These are phyloP conservation scores for Caenorhabditis remanei DNA, from an alignment of 1,140 invertebrate species.

Conservation along the genomic window DNA sequence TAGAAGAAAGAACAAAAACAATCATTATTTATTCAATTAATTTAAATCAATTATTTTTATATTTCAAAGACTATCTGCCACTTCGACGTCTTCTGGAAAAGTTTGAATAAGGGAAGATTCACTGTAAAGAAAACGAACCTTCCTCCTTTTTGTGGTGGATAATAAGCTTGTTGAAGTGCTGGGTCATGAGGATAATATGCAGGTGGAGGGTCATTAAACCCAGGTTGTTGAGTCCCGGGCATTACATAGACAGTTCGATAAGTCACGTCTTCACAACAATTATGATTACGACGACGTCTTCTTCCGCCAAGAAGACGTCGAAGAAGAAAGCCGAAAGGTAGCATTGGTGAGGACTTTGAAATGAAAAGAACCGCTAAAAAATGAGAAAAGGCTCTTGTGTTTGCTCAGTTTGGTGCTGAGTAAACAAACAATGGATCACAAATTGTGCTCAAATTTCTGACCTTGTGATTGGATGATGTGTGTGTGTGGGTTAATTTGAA, in stretches of 20 bases:
- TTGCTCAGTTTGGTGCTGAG: constrained; percentile 12
- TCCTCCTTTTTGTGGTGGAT: constrained; percentile 18
- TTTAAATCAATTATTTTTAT: neutral
- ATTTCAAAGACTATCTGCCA: neutral
- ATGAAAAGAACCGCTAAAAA: neutral
- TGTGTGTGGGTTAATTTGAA: neutral
- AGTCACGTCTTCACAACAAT: neutral
- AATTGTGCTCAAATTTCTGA: constrained; percentile 35
- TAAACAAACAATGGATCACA: constrained; percentile 15
- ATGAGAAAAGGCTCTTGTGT: neutral
- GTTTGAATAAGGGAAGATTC: neutral
- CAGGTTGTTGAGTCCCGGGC: neutral
- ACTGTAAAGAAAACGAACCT: neutral
- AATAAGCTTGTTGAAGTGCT: neutral
- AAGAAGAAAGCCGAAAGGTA: constrained; percentile 10
- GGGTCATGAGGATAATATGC: constrained; percentile 15
- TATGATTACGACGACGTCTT: constrained; percentile 30
- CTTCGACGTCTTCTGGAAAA: constrained; percentile 10
- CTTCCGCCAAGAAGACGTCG: constrained; percentile 18
- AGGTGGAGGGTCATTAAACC: neutral
- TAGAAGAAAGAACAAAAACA: no score
- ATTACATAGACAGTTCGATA: constrained; percentile 15
- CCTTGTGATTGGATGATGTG: neutral
- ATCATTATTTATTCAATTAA: no score
- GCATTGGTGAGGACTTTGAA: neutral